Evolutionary conservation across 2,797 vertebrate species (phyloP).

Genomic region (Dendrocincla tyrannina): DNA sequence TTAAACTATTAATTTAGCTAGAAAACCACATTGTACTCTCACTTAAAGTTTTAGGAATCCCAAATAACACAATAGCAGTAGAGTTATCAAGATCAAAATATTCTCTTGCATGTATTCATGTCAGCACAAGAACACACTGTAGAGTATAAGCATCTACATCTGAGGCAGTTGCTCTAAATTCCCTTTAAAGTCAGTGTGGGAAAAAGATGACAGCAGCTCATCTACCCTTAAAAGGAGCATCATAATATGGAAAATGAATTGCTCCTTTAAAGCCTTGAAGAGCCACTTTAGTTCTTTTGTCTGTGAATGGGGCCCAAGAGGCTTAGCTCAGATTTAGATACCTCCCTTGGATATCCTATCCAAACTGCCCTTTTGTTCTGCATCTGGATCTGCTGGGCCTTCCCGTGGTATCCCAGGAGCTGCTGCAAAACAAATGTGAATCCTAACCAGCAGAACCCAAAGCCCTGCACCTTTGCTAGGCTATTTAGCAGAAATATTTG

Average conservation of each 20-base stretch:
- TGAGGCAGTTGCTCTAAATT: neutral
- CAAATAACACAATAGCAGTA: neutral
- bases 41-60: neutral
- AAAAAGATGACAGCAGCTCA: neutral
- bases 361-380: neutral
- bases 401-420: neutral
- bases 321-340: slow-evolving; percentile 21
- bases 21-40: neutral
- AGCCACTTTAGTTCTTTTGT: neutral
- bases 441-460: neutral
- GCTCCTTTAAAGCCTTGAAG: neutral
- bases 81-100: neutral
- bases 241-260: neutral
- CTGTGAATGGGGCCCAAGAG: neutral
- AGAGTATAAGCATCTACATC: neutral
- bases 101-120: neutral
- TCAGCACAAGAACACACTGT: neutral
- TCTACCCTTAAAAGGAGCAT: neutral
- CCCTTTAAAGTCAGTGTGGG: neutral
- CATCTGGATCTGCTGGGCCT: neutral
- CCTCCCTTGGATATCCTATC: neutral
- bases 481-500: neutral
- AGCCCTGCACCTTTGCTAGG: neutral
- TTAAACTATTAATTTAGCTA: neutral
- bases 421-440: neutral